phyloP scores from a whole-genome alignment of 2,797 vertebrate genomes.

The Sebastes kiyomatsui region DNA sequence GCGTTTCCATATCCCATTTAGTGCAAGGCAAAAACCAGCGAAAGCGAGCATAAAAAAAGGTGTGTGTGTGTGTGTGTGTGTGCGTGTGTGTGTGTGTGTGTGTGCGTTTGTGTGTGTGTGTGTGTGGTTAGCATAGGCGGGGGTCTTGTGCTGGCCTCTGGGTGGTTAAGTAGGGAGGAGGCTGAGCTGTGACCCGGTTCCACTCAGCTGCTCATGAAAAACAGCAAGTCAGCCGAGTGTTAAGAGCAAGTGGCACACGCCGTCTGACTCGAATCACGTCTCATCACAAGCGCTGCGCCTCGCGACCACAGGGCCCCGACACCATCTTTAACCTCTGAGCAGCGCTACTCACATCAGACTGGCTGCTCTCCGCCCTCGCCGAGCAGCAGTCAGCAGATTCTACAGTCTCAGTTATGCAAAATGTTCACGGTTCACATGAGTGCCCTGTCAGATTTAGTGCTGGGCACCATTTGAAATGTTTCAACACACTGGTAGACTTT shows the following conservation, averaged over 20 bases:
- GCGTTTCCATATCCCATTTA: too few relatives aligned
- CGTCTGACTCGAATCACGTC: slow-evolving; percentile 83
- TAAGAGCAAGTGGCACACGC: slow-evolving; percentile 82
- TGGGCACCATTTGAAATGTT: neutral
- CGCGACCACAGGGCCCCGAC: slow-evolving; percentile 52
- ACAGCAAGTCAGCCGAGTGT: slow-evolving; percentile 73
- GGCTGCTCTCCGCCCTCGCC: slow-evolving; percentile 15
- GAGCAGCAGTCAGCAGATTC: slow-evolving; percentile 1
- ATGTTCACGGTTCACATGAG: neutral
- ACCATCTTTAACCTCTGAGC: slow-evolving; percentile 67
- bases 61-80: neutral
- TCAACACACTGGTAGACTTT: neutral
- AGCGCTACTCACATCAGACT: slow-evolving; percentile 20
- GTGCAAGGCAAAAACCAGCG: too few relatives aligned
- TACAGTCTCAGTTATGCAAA: slow-evolving; percentile 4
- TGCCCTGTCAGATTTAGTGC: neutral
- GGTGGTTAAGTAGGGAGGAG: slow-evolving; percentile 55
- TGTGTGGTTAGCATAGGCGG: slow-evolving; percentile 1
- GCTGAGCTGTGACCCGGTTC: slow-evolving; percentile 69
- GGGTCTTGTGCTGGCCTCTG: slow-evolving; percentile 20
- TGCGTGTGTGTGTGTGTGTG: neutral
- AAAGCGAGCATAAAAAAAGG: too few relatives aligned
- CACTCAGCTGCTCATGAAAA: slow-evolving; percentile 73
- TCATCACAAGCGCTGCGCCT: slow-evolving; percentile 73
- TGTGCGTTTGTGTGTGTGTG: neutral